Conservation (phyloP, 2,113 vertebrate species). For the Propithecus coquereli region DNA sequence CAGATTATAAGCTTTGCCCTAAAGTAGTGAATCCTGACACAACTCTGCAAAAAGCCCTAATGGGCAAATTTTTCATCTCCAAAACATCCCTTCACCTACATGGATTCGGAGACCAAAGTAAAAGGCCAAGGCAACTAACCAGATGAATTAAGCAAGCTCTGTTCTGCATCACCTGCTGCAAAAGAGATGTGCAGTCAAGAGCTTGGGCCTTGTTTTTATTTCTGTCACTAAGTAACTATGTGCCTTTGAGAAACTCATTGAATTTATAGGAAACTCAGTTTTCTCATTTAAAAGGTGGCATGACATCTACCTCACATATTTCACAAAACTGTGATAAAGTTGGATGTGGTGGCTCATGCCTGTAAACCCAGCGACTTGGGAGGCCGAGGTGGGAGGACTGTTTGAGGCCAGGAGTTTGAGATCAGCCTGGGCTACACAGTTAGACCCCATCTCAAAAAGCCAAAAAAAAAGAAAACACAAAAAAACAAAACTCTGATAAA, state of each 20-base stretch:
- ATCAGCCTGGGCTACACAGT: background rate
- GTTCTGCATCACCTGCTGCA: background rate
- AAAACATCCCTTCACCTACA: background rate
- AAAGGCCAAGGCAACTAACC: background rate
- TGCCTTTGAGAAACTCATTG: background rate
- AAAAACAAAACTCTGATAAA: background rate
- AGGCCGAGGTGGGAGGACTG: background rate
- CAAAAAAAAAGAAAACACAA: no score
- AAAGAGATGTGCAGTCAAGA: background rate
- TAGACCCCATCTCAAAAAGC: background rate
- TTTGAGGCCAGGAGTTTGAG: background rate
- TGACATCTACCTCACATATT: background rate
- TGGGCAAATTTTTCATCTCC: background rate
- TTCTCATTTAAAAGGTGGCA: background rate
- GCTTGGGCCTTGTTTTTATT: background rate
- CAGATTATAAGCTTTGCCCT: background rate
- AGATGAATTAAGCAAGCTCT: background rate
- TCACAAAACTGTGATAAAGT: background rate
- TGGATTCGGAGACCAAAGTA: background rate
- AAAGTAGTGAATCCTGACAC: background rate
- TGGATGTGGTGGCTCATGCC: background rate
- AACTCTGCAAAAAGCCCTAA: background rate
- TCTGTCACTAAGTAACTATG: background rate
- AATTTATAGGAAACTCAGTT: background rate
- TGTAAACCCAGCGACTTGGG: background rate